A percentile compares a stretch with the other conserved stretches of the same genome.
These are phyloP conservation scores for Halcyon chelicuti DNA, from an alignment of 2,797 vertebrate species.

Conservation along the genomic window DNA sequence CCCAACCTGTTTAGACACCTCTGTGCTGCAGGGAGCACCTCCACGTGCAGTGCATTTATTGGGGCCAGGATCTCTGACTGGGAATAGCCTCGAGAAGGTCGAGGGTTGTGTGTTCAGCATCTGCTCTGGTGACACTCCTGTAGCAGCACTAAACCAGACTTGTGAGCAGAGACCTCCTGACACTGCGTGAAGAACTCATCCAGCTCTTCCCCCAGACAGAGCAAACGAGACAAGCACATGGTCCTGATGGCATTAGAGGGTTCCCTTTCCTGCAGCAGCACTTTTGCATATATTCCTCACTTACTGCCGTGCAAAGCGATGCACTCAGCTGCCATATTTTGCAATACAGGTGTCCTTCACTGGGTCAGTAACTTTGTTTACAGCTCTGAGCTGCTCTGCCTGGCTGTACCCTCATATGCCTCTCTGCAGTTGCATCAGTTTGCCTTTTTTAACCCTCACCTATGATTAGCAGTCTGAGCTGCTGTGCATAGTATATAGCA, in stretches of 20 bases:
- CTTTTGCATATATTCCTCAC: not conserved
- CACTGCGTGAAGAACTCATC: not conserved
- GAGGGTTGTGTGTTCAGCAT: not conserved
- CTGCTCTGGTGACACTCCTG: fast-evolving
- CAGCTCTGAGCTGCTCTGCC: not conserved
- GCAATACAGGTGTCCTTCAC: not conserved
- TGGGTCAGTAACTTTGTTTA: not conserved
- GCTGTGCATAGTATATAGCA: not conserved
- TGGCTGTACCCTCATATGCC: fast-evolving
- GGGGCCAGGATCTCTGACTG: not conserved
- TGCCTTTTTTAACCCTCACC: not conserved
- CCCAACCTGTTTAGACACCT: not conserved
- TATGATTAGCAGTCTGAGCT: constrained; percentile 9
- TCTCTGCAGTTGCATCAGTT: not conserved
- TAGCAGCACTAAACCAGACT: not conserved
- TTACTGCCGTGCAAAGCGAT: not conserved
- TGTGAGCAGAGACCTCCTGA: not conserved
- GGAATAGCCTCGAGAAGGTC: not conserved
- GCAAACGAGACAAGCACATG: fast-evolving
- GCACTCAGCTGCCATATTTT: not conserved
- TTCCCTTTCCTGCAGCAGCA: not conserved
- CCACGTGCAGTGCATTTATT: fast-evolving
- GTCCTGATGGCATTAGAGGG: not conserved
- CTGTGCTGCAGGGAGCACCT: not conserved
- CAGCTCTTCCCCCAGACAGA: not conserved